A percentile compares a stretch with the other conserved stretches of the same genome.
phyloP scores from a whole-genome alignment of 2,113 vertebrate species.

The Aphyosemion australe region DNA sequence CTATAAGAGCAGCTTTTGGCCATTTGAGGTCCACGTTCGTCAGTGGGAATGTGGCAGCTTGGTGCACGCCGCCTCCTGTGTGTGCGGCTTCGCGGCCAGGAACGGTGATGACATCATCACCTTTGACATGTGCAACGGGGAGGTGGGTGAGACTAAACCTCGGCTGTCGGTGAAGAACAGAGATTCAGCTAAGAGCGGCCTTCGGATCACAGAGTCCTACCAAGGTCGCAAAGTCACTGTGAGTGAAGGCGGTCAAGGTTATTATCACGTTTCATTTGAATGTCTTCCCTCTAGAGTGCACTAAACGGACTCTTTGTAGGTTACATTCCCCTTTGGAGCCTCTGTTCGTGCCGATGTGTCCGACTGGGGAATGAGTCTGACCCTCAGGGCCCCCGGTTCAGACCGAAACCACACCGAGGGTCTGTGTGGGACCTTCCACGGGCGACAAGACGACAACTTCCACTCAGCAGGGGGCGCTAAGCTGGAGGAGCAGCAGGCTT shows the following conservation, averaged over 20 bases:
- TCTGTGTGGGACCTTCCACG: slow-evolving; percentile 90
- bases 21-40: slow-evolving; percentile 88
- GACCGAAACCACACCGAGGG: slow-evolving; percentile 85
- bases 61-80: slow-evolving; percentile 82
- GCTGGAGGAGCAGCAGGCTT: slow-evolving; percentile 65
- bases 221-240: slow-evolving; percentile 92
- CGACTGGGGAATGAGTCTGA: slow-evolving; percentile 91
- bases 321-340: slow-evolving; percentile 88
- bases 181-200: slow-evolving; percentile 69
- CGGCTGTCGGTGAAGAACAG: slow-evolving; percentile 84
- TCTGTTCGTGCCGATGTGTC: slow-evolving; percentile 89
- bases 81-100: slow-evolving; percentile 86
- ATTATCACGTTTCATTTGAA: background rate
- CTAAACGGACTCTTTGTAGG: slow-evolving; percentile 56
- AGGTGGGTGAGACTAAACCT: slow-evolving; percentile 82
- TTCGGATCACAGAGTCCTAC: slow-evolving; percentile 88
- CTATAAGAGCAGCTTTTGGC: slow-evolving; percentile 80
- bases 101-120: slow-evolving; percentile 82
- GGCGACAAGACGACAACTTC: slow-evolving; percentile 84
- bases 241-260: slow-evolving; percentile 49
- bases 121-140: slow-evolving; percentile 89
- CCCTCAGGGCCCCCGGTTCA: slow-evolving; percentile 81
- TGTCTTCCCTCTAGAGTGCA: too few species aligned
- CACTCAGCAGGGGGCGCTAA: slow-evolving; percentile 76
- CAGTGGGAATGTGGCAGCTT: slow-evolving; percentile 91